These are phyloP conservation scores for Cololabis saira DNA, from an alignment of 2,113 vertebrate species.

Conservation along the genomic window DNA sequence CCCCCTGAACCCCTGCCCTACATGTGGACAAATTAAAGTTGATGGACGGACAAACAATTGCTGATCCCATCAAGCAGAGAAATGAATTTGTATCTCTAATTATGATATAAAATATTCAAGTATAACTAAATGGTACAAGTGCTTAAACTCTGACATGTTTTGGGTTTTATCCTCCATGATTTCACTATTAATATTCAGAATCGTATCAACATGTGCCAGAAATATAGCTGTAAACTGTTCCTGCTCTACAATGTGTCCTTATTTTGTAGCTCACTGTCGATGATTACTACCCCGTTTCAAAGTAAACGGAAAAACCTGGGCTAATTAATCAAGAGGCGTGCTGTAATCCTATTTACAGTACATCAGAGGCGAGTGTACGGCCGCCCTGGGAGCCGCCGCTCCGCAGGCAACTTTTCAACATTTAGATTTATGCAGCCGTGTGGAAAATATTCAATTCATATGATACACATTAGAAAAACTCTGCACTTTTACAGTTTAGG, in stretches of 20 bases:
- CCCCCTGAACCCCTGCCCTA: no score
- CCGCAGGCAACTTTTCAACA: conserved; percentile 37
- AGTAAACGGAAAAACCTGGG: conserved; percentile 23
- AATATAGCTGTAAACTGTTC: background rate
- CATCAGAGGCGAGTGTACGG: conserved; percentile 28
- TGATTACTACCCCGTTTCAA: conserved; percentile 8
- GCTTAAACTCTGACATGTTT: no score
- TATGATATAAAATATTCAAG: no score
- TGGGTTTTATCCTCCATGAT: no score
- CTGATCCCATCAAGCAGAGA: no score
- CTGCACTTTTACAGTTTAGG: conserved; percentile 4
- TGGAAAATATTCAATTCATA: conserved; percentile 10
- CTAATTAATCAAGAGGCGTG: conserved; percentile 30
- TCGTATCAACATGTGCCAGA: conserved; percentile 1
- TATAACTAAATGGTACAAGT: no score
- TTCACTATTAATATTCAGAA: no score
- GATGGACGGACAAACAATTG: no score
- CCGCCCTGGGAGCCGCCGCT: conserved; percentile 39
- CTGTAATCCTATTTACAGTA: conserved; percentile 18
- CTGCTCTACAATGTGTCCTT: background rate
- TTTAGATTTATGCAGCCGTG: conserved; percentile 11
- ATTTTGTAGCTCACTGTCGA: conserved; percentile 10
- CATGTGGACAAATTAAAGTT: no score
- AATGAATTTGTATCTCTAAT: no score
- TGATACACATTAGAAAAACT: conserved; percentile 3